A percentile compares a stretch with the other conserved stretches of the same genome.
These are phyloP conservation scores for Elymnias hypermnestra DNA, from an alignment of 1,140 invertebrate species.

Conservation along the genomic window DNA sequence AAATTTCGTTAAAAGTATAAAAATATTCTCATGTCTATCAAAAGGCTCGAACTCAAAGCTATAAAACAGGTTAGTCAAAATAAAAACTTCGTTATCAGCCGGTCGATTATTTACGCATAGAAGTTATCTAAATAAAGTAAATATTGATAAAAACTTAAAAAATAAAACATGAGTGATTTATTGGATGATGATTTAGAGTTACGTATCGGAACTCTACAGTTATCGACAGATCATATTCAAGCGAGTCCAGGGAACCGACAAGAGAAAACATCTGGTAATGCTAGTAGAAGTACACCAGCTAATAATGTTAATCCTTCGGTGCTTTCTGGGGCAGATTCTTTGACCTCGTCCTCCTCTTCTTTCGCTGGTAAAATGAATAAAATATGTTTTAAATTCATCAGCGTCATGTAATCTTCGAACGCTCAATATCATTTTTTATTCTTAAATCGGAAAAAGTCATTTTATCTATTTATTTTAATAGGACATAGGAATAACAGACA, in stretches of 20 bases:
- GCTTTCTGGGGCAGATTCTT: constrained; percentile 60
- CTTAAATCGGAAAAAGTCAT: too few relatives aligned
- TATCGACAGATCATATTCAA: constrained; percentile 42
- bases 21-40: too few relatives aligned
- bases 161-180: constrained; percentile 53
- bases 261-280: constrained; percentile 30
- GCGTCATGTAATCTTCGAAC: not conserved
- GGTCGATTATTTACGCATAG: constrained; percentile 55
- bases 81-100: constrained; percentile 32
- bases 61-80: too few relatives aligned
- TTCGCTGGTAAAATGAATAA: constrained; percentile 50
- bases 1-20: too few relatives aligned
- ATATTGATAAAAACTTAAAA: constrained; percentile 17
- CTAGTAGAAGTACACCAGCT: constrained; percentile 34
- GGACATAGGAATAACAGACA: too few relatives aligned
- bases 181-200: constrained; percentile 67
- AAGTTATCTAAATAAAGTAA: constrained; percentile 20
- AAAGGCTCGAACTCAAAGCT: too few relatives aligned
- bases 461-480: too few relatives aligned
- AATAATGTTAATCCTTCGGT: constrained; percentile 55
- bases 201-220: constrained; percentile 62
- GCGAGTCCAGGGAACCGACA: constrained; percentile 32
- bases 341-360: constrained; percentile 63
- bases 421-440: not conserved
- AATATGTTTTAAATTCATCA: not conserved